Evolutionary conservation across 1,140 invertebrate species (phyloP).

Genomic region (Drosophila orosa): DNA sequence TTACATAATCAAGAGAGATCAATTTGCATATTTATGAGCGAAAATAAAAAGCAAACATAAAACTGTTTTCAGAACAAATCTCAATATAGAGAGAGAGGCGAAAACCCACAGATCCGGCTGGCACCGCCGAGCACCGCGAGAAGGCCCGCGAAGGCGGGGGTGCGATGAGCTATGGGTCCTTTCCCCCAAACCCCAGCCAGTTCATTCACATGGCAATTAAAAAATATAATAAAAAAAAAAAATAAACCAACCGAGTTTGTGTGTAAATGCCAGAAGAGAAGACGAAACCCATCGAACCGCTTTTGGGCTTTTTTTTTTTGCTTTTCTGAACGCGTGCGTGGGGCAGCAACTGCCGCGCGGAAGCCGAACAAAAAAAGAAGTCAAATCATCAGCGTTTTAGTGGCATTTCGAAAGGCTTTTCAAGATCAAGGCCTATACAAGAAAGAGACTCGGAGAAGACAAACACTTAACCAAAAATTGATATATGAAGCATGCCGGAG

Average conservation of each 20-base stretch:
- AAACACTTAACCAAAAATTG: conserved; percentile 52
- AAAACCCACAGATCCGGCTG: conserved; percentile 70
- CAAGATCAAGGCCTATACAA: conserved; percentile 73
- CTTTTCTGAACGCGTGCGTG: conserved; percentile 47
- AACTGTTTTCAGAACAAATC: conserved; percentile 58
- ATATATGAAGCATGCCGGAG: conserved; percentile 72
- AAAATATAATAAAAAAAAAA: conserved; percentile 17
- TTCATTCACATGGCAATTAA: conserved; percentile 78
- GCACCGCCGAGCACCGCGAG: conserved; percentile 65
- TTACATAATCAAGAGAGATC: conserved; percentile 70
- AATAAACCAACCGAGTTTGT: conserved; percentile 14
- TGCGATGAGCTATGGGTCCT: conserved; percentile 56
- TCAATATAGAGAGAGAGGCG: not conserved
- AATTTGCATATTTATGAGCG: conserved; percentile 79
- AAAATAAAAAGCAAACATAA: conserved; percentile 67
- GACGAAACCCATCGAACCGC: conserved; percentile 38
- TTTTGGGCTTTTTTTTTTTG: conserved; percentile 24
- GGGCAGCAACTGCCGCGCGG: conserved; percentile 48
- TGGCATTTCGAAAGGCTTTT: conserved; percentile 81
- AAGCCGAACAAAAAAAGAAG: conserved; percentile 57
- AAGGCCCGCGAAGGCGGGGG: conserved; percentile 11
- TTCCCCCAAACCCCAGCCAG: conserved; percentile 46
- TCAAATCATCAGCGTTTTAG: conserved; percentile 43
- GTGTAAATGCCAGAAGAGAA: conserved; percentile 29
- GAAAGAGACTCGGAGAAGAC: conserved; percentile 28